A percentile compares a stretch with the other conserved stretches of the same genome.
Conservation (phyloP, 2,888 invertebrate genomes). For the Phasia obesa region DNA sequence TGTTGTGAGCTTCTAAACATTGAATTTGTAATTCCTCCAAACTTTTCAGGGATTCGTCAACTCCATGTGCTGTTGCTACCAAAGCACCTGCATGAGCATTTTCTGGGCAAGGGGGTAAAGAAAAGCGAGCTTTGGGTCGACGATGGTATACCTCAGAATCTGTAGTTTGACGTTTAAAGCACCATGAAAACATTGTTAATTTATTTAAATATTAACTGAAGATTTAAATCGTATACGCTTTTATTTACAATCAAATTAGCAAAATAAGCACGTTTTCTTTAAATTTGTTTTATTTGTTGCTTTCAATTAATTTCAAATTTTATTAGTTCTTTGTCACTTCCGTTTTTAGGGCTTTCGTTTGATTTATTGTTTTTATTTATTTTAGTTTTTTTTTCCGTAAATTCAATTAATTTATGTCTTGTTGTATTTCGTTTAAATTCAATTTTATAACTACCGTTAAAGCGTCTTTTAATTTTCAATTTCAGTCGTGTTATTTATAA, state of each 20-base stretch:
- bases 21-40: slow-evolving; percentile 70
- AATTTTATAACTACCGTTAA: slow-evolving; percentile 56
- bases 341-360: slow-evolving; percentile 44
- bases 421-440: slow-evolving; percentile 55
- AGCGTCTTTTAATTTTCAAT: slow-evolving; percentile 50
- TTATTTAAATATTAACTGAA: not conserved
- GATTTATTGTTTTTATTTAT: slow-evolving; percentile 4
- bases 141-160: slow-evolving; percentile 41
- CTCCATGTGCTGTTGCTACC: not conserved
- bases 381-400: not conserved
- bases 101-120: not conserved
- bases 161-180: slow-evolving; percentile 23
- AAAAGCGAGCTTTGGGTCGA: slow-evolving; percentile 34
- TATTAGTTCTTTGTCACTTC: slow-evolving; percentile 37
- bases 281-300: not conserved
- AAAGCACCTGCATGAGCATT: not conserved
- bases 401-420: slow-evolving; percentile 6
- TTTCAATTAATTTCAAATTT: slow-evolving; percentile 31
- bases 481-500: slow-evolving; percentile 29
- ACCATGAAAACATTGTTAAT: slow-evolving; percentile 50
- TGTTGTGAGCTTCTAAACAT: slow-evolving; percentile 84
- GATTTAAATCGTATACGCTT: too few species aligned
- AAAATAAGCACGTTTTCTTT: slow-evolving; percentile 30
- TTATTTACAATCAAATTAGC: slow-evolving; percentile 18
- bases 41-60: slow-evolving; percentile 2